phyloP scores from a whole-genome alignment of 1,140 invertebrate species.

The Diachasmimorpha longicaudata region DNA sequence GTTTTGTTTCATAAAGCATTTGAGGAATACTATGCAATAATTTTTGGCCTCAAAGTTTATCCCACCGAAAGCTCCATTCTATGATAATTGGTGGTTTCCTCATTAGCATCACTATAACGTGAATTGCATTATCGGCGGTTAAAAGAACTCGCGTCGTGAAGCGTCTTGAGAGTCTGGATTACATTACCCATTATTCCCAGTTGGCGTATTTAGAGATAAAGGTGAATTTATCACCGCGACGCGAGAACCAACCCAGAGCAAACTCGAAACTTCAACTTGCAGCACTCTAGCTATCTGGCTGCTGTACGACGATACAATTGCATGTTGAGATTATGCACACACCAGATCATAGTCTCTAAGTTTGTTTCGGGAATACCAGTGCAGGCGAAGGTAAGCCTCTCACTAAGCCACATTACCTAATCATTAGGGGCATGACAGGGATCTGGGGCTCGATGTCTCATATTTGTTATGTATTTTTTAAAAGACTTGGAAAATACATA shows the following conservation, averaged over 20 bases:
- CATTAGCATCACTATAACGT: constrained; percentile 12
- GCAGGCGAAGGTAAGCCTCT: not conserved
- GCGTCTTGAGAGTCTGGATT: constrained; percentile 19
- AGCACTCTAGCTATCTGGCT: not conserved
- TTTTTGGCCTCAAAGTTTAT: not conserved
- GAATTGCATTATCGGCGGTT: constrained; percentile 6
- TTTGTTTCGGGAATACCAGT: not conserved
- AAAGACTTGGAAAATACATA: no score
- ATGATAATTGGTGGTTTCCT: not conserved
- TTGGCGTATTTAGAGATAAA: constrained; percentile 25
- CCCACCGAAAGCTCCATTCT: not conserved
- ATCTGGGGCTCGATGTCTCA: no score
- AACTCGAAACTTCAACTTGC: constrained; percentile 19
- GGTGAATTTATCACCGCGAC: constrained; percentile 21
- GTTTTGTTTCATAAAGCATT: not conserved
- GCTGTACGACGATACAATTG: constrained; percentile 22
- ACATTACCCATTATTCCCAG: constrained; percentile 24
- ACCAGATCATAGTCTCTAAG: not conserved
- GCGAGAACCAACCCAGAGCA: constrained; percentile 21
- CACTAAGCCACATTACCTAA: not conserved
- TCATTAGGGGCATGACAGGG: not conserved
- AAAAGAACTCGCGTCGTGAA: not conserved
- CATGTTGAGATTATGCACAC: not conserved
- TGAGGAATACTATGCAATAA: not conserved
- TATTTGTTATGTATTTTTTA: no score